Conservation (phyloP, 2,888 invertebrate genomes). For the Parnassius orleans region DNA sequence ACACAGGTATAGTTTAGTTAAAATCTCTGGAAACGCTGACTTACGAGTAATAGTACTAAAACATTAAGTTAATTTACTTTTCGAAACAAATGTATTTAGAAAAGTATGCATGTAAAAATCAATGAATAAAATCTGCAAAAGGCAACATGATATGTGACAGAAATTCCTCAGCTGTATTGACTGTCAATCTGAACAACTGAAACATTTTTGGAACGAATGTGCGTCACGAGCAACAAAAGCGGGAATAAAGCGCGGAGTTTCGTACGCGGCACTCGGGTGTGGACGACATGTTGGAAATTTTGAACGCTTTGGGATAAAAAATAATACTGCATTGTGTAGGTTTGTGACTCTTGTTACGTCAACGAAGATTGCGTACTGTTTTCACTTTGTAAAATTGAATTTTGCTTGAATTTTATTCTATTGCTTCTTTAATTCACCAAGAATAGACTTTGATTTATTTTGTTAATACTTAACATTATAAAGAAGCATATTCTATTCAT, state of each 20-base stretch:
- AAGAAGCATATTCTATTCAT: no score
- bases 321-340: conserved; percentile 23
- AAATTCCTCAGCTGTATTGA: conserved; percentile 34
- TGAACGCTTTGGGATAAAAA: conserved; percentile 37
- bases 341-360: conserved; percentile 20
- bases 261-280: conserved; percentile 32
- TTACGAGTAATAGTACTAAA: no score
- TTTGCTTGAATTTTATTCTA: background rate
- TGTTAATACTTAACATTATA: no score
- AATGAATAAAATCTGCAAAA: conserved; percentile 6
- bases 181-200: conserved; percentile 45
- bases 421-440: background rate
- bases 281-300: conserved; percentile 42
- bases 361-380: conserved; percentile 11
- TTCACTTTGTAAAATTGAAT: conserved; percentile 3
- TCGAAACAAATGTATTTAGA: background rate
- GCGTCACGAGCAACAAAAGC: conserved; percentile 49
- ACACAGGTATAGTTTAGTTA: no score
- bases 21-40: no score
- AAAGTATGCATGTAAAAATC: conserved; percentile 8
- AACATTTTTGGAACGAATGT: conserved; percentile 56
- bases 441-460: no score
- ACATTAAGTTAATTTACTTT: no score
- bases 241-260: conserved; percentile 51
- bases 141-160: conserved; percentile 16